Conservation (phyloP, 2,113 vertebrate genomes). For the Nibea coibor region DNA sequence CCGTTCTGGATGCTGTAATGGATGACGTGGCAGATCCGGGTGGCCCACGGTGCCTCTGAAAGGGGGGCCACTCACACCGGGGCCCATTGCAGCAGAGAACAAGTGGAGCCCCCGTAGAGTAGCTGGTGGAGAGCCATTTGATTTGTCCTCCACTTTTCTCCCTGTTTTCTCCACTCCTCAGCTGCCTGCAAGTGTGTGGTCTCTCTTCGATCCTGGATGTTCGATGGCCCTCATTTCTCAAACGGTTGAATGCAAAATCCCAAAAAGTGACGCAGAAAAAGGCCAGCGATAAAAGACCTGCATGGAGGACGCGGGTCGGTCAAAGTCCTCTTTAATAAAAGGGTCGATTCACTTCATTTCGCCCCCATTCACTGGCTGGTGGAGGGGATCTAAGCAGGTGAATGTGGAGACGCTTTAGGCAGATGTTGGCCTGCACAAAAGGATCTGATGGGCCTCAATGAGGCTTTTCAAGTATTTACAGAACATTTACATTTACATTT, state of each 20-base stretch:
- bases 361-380: slow-evolving; percentile 13
- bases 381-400: slow-evolving; percentile 52
- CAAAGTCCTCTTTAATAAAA: slow-evolving; percentile 43
- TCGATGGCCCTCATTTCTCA: slow-evolving; percentile 54
- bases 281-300: slow-evolving; percentile 47
- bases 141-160: slow-evolving; percentile 64
- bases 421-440: slow-evolving; percentile 64
- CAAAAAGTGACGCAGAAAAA: slow-evolving; percentile 45
- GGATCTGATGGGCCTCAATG: slow-evolving; percentile 40
- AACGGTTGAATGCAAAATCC: slow-evolving; percentile 33
- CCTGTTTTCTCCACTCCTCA: slow-evolving; percentile 24
- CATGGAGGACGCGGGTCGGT: slow-evolving; percentile 29
- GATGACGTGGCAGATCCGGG: slow-evolving; percentile 73
- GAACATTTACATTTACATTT: slow-evolving; percentile 71
- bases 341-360: slow-evolving; percentile 30
- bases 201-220: slow-evolving; percentile 33
- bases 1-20: slow-evolving; percentile 66
- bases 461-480: slow-evolving; percentile 65
- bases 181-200: slow-evolving; percentile 70
- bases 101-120: slow-evolving; percentile 72
- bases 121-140: slow-evolving; percentile 77
- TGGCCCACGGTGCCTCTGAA: slow-evolving; percentile 64
- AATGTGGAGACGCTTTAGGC: slow-evolving; percentile 48
- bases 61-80: slow-evolving; percentile 48
- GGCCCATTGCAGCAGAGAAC: slow-evolving; percentile 66